These are phyloP conservation scores for Pycnomerus fuliginosus DNA, from an alignment of 2,888 invertebrate genomes.

Conservation along the genomic window DNA sequence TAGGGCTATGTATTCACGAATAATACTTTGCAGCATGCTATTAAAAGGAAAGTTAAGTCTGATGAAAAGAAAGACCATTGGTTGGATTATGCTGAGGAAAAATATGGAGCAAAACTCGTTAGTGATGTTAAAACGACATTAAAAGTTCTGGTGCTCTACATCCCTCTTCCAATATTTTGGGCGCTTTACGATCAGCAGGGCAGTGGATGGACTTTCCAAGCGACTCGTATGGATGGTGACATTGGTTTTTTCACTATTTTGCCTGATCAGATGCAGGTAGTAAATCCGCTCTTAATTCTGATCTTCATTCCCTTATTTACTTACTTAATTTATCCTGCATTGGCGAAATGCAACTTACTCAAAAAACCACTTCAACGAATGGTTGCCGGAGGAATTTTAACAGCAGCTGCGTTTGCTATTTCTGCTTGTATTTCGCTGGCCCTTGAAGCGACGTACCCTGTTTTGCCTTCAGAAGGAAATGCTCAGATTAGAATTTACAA, in stretches of 20 bases:
- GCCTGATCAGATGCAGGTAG: conserved; percentile 94
- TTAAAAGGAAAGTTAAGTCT: conserved; percentile 56
- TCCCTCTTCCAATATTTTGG: conserved; percentile 96
- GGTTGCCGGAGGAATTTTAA: conserved; percentile 82
- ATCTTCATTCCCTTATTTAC: conserved; percentile 84
- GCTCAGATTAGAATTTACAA: conserved; percentile 74
- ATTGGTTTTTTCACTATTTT: conserved; percentile 73
- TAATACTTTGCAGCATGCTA: conserved; percentile 47
- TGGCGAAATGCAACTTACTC: conserved; percentile 66
- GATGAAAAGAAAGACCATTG: conserved; percentile 69
- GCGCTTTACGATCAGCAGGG: conserved; percentile 96
- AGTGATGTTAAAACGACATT: conserved; percentile 76
- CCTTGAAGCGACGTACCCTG: conserved; percentile 69
- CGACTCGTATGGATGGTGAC: conserved; percentile 81
- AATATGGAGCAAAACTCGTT: conserved; percentile 70
- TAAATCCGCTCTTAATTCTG: conserved; percentile 85
- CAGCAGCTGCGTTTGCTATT: conserved; percentile 80
- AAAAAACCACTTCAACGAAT: conserved; percentile 84
- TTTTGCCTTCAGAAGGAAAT: conserved; percentile 58
- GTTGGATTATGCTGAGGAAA: conserved; percentile 86
- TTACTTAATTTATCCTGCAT: conserved; percentile 74
- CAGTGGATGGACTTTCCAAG: conserved; percentile 92
- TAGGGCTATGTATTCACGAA: conserved; percentile 22
- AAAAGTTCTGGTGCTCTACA: conserved; percentile 75
- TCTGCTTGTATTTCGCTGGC: conserved; percentile 82